Evolutionary conservation across 1,140 invertebrate genomes (phyloP).

Genomic region (Paralvinella palmiformis): DNA sequence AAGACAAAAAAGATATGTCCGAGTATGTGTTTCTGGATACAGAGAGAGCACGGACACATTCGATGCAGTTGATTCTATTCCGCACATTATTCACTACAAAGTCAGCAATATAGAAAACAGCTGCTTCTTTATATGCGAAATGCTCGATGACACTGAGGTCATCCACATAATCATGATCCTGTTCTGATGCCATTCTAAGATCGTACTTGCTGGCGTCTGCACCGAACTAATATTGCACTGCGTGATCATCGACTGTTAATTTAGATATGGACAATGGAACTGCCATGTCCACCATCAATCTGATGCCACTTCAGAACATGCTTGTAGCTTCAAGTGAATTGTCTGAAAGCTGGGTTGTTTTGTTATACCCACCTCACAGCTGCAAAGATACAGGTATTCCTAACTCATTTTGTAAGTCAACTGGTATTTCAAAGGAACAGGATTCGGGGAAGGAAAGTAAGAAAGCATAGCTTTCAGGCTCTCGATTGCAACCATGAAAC

Average conservation of each 20-base stretch:
- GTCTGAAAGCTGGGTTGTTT: not conserved
- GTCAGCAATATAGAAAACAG: too few species aligned
- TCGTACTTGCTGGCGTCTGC: too few species aligned
- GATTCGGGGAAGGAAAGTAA: too few species aligned
- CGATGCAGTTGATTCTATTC: too few species aligned
- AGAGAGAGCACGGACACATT: too few species aligned
- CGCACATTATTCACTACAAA: too few species aligned
- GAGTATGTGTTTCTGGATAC: too few species aligned
- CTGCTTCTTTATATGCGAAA: not conserved
- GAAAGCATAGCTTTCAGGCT: not conserved
- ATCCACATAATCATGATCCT: not conserved
- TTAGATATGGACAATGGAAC: not conserved
- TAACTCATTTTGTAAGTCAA: not conserved
- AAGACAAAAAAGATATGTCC: too few species aligned
- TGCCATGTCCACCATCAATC: not conserved
- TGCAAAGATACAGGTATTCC: not conserved
- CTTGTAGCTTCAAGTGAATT: not conserved
- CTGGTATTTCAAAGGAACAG: not conserved
- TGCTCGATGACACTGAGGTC: not conserved
- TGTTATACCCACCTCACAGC: not conserved
- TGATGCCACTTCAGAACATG: not conserved
- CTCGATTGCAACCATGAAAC: not conserved
- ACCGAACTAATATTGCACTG: too few species aligned
- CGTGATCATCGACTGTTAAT: not conserved
- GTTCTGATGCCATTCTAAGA: too few species aligned